Evolutionary conservation across 2,797 vertebrate species (phyloP).

Genomic region (Pangasius larnaudii): DNA sequence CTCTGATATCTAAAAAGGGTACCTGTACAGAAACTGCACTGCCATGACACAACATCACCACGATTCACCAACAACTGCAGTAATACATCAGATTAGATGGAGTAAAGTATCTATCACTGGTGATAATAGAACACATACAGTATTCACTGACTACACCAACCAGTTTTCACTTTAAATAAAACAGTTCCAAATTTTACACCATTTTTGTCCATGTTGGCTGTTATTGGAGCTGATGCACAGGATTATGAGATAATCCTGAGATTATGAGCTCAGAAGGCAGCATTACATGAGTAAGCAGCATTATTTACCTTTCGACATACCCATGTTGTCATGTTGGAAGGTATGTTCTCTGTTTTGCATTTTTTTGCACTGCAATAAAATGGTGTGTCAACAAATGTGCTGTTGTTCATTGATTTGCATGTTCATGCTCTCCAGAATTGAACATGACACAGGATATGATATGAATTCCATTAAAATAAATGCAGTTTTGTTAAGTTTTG

Average conservation of each 20-base stretch:
- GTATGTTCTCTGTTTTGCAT: background rate
- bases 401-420: background rate
- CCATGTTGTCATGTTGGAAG: constrained; percentile 2
- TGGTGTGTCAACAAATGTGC: background rate
- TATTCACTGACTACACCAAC: background rate
- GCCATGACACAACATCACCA: background rate
- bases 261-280: background rate
- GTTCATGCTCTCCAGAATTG: constrained; percentile 3
- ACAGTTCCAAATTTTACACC: background rate
- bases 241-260: constrained; percentile 1
- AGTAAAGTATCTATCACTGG: background rate
- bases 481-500: background rate
- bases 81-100: background rate
- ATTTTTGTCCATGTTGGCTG: background rate
- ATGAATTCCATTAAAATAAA: constrained; percentile 4
- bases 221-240: background rate
- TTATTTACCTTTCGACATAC: background rate
- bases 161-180: background rate
- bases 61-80: background rate
- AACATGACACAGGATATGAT: background rate
- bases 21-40: background rate
- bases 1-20: background rate
- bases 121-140: background rate
- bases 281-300: background rate
- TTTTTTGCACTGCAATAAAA: background rate